Conservation (phyloP, 2,797 vertebrate species). For the Halcyon chelicuti region DNA sequence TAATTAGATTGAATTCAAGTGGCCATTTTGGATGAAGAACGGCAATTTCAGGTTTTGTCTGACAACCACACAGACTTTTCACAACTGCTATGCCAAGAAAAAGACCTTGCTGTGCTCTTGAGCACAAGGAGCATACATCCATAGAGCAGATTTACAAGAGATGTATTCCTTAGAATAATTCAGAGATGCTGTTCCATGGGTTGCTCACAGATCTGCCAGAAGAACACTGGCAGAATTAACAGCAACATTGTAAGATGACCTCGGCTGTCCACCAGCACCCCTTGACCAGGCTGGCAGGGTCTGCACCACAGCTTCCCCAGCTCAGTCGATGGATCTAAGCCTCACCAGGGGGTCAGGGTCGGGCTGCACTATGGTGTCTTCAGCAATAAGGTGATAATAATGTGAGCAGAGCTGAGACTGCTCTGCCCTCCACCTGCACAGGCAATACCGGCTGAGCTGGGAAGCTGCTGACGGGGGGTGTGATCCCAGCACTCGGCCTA, state of each 20-base stretch:
- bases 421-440: neutral
- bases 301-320: neutral
- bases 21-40: neutral
- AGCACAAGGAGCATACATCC: rapidly evolving
- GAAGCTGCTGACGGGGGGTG: neutral
- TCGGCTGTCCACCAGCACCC: neutral
- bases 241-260: neutral
- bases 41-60: neutral
- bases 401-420: rapidly evolving
- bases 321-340: rapidly evolving
- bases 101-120: neutral
- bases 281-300: neutral
- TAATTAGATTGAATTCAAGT: neutral
- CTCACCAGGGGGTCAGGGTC: neutral
- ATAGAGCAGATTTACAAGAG: neutral
- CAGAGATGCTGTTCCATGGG: neutral
- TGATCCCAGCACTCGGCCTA: neutral
- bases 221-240: neutral
- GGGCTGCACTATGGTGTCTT: neutral
- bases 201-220: neutral
- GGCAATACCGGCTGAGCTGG: neutral
- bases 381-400: too few relatives aligned
- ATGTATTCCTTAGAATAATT: neutral
- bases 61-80: neutral
- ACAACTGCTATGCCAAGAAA: neutral